Conservation (phyloP, 1,140 invertebrate genomes). For the Trypoxylus dichotomus region DNA sequence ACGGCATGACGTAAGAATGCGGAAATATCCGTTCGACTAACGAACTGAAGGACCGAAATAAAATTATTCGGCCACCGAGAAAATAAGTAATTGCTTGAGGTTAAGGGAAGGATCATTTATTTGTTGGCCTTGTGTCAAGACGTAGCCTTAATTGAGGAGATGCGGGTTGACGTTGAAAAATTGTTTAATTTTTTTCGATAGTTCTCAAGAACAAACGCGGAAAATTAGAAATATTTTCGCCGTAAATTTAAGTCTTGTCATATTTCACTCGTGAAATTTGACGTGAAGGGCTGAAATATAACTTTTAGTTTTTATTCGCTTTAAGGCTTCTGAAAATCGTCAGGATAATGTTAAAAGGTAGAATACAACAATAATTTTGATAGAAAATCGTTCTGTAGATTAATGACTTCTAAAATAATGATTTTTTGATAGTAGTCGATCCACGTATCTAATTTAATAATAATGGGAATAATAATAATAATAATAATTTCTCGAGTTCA, state of each 20-base stretch:
- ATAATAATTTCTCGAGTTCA: no score
- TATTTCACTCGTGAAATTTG: not conserved
- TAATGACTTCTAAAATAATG: no score
- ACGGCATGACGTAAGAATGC: no score
- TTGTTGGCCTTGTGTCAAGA: not conserved
- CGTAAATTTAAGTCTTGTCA: not conserved
- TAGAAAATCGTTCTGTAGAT: no score
- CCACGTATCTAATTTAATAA: no score
- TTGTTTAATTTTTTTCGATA: not conserved
- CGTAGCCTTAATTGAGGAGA: not conserved
- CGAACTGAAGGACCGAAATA: not conserved
- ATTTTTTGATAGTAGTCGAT: no score
- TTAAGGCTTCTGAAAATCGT: no score
- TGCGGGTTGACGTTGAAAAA: constrained; percentile 1
- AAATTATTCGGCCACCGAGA: not conserved
- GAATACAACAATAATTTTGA: no score
- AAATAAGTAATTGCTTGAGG: not conserved
- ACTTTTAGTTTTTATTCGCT: no score
- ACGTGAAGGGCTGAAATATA: not conserved
- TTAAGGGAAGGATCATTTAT: not conserved
- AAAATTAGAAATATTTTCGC: not conserved
- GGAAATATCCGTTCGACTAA: no score
- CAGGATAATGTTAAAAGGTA: no score
- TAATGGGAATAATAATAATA: no score
- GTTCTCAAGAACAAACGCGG: not conserved